These are phyloP conservation scores for Dendronephthya gigantea DNA, from an alignment of 64 coral and sea anemone genomes.

Conservation along the genomic window DNA sequence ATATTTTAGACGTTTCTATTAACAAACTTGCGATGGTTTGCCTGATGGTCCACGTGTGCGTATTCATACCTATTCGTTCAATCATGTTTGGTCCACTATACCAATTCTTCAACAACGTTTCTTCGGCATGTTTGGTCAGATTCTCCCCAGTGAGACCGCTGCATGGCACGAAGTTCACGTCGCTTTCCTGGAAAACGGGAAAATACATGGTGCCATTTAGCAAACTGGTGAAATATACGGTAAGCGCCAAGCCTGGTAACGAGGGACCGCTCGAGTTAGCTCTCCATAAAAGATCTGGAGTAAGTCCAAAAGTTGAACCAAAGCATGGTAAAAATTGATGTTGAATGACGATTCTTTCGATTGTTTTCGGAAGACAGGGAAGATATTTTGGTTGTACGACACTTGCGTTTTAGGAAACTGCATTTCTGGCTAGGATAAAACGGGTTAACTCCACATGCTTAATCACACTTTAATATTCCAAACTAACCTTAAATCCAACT, in stretches of 20 bases:
- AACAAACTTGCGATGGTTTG: neutral
- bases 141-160: constrained; percentile 97
- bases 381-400: too few species aligned
- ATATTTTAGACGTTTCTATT: neutral
- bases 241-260: too few species aligned
- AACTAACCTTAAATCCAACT: constrained; percentile 81
- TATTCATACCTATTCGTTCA: constrained; percentile 95
- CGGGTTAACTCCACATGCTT: neutral
- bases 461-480: neutral
- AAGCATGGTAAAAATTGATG: too few species aligned
- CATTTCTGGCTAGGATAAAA: neutral
- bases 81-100: constrained; percentile 72
- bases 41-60: too few species aligned
- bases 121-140: constrained; percentile 31
- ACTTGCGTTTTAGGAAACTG: too few species aligned
- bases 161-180: constrained; percentile 82
- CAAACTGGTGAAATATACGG: neutral
- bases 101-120: constrained; percentile 43
- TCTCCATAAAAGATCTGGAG: too few species aligned
- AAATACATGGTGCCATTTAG: neutral
- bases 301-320: too few species aligned
- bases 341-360: too few species aligned
- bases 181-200: constrained; percentile 45
- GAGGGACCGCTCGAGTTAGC: too few species aligned
- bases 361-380: too few species aligned